A percentile compares a stretch with the other conserved stretches of the same genome.
These are phyloP conservation scores for Papilio helenus DNA, from an alignment of 1,140 invertebrate species.

Conservation along the genomic window DNA sequence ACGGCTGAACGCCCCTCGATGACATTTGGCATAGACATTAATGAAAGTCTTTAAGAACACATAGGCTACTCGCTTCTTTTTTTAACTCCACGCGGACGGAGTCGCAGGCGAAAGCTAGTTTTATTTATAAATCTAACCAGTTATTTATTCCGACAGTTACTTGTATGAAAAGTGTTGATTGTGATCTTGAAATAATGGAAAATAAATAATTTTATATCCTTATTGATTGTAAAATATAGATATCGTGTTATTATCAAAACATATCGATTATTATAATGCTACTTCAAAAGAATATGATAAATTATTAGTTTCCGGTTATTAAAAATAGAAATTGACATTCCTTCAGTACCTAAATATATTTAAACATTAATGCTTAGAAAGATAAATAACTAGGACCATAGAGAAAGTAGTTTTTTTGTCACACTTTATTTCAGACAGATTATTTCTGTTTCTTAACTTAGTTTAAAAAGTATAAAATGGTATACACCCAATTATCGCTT, in stretches of 20 bases:
- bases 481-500: too few species aligned
- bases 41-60: too few species aligned
- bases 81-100: too few species aligned
- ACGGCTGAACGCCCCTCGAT: too few species aligned
- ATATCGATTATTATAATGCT: background rate
- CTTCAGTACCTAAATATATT: background rate
- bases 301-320: background rate
- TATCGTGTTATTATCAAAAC: background rate
- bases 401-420: background rate
- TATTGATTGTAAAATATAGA: background rate
- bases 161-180: background rate
- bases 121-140: background rate
- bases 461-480: too few species aligned
- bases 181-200: constrained; percentile 9
- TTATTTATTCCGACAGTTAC: background rate
- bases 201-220: background rate
- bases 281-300: background rate
- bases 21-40: too few species aligned
- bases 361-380: too few species aligned
- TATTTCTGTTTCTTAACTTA: too few species aligned
- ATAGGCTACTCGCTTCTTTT: too few species aligned
- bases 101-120: too few species aligned
- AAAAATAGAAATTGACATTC: background rate
- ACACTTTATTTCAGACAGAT: too few species aligned
- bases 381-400: background rate